A percentile compares a stretch with the other conserved stretches of the same genome.
Conservation (phyloP, 2,888 invertebrate genomes). For the Anarsia innoxiella region DNA sequence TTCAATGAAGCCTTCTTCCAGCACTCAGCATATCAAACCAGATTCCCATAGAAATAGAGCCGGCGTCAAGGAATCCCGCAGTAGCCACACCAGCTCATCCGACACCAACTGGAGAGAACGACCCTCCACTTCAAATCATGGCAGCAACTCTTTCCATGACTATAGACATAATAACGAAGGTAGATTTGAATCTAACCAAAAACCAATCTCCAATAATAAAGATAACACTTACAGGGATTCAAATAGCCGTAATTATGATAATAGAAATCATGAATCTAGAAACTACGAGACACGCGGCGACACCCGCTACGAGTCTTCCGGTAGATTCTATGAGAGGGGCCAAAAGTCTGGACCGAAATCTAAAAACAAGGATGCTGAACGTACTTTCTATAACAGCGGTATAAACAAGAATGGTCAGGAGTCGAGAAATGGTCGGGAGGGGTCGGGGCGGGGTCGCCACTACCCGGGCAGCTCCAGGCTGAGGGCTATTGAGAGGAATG, state of each 20-base stretch:
- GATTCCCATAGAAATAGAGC: conserved; percentile 30
- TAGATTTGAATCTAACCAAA: conserved; percentile 30
- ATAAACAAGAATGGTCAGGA: conserved; percentile 55
- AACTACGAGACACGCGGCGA: conserved; percentile 20
- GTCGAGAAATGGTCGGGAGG: conserved; percentile 44
- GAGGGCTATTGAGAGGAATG: conserved; percentile 39
- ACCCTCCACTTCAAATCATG: conserved; percentile 35
- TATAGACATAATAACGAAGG: conserved; percentile 15
- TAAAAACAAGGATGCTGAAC: conserved; percentile 51
- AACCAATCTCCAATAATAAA: conserved; percentile 29
- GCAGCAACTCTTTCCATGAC: conserved; percentile 17
- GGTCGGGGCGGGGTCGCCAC: conserved; percentile 38
- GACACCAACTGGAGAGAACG: conserved; percentile 58
- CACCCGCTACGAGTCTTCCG: conserved; percentile 17
- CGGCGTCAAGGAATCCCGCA: conserved; percentile 23
- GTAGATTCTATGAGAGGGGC: conserved; percentile 33
- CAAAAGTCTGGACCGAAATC: conserved; percentile 51
- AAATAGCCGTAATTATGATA: conserved; percentile 23
- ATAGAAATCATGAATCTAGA: conserved; percentile 15
- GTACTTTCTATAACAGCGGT: conserved; percentile 60
- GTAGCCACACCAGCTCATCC: conserved; percentile 36
- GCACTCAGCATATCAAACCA: conserved; percentile 32
- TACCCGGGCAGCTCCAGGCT: conserved; percentile 54
- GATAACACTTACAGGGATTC: conserved; percentile 20
- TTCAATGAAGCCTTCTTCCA: conserved; percentile 29